These are phyloP conservation scores for Upupa epops DNA, from an alignment of 2,113 vertebrate species.

Conservation along the genomic window DNA sequence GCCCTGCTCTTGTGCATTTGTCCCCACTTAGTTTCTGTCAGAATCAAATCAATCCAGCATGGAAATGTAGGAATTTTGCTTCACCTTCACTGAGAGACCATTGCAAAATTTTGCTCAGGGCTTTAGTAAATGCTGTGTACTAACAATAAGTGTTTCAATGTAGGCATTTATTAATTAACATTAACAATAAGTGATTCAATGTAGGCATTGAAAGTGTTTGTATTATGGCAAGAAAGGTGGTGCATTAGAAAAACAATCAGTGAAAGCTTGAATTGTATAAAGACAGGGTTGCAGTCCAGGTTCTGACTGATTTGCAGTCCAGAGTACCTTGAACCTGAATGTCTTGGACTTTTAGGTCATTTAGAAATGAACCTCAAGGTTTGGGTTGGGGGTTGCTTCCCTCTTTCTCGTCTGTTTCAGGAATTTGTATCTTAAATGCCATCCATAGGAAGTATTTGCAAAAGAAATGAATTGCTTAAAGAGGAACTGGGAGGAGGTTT, in stretches of 20 bases:
- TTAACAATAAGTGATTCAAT: neutral
- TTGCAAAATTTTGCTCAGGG: neutral
- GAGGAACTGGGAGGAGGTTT: constrained; percentile 83
- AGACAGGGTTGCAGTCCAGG: neutral
- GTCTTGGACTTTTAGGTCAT: neutral
- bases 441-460: constrained; percentile 63
- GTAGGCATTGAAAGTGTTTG: neutral
- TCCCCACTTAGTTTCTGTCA: neutral
- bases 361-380: neutral
- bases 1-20: neutral
- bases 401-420: constrained; percentile 39
- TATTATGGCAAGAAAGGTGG: neutral
- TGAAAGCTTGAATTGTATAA: neutral
- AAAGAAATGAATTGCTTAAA: constrained; percentile 74
- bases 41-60: neutral
- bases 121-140: neutral
- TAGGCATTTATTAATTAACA: too few species aligned
- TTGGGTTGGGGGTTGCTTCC: neutral
- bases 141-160: neutral
- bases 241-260: neutral
- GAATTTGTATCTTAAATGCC: constrained; percentile 43
- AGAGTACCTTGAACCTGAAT: neutral
- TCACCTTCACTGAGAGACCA: neutral
- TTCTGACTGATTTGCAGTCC: neutral
- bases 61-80: neutral